These are phyloP conservation scores for Eristalis pertinax DNA, from an alignment of 2,888 invertebrate genomes.

Conservation along the genomic window DNA sequence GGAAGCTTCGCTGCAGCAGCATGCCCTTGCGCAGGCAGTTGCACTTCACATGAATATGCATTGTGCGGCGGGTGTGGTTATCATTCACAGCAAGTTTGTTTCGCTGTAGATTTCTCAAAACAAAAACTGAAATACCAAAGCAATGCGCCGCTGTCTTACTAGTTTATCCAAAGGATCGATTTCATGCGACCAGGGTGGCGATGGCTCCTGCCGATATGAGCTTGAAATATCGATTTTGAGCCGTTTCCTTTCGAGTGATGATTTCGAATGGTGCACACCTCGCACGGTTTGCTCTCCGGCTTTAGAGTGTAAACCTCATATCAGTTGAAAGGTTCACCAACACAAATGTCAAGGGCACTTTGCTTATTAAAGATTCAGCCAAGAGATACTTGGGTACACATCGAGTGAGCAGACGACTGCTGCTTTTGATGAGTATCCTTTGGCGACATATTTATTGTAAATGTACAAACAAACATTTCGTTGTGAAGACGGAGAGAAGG, in stretches of 20 bases:
- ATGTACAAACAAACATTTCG: not conserved
- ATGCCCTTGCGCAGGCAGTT: not conserved
- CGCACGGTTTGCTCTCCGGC: not conserved
- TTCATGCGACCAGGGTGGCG: not conserved
- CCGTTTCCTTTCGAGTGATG: not conserved
- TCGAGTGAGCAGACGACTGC: not conserved
- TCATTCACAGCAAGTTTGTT: not conserved
- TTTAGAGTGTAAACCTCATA: not conserved
- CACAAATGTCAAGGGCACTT: not conserved
- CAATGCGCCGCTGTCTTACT: not conserved
- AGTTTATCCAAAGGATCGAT: not conserved
- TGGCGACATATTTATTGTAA: not conserved
- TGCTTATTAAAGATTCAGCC: not conserved
- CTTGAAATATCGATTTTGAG: not conserved
- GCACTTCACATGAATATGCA: not conserved
- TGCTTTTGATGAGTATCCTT: not conserved
- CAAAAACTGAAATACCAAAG: not conserved
- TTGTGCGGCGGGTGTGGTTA: not conserved
- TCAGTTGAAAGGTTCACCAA: not conserved
- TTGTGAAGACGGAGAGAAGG: not conserved
- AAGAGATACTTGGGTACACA: not conserved
- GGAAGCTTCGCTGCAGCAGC: not conserved
- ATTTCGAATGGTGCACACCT: slow-evolving; percentile 1
- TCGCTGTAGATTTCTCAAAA: not conserved
- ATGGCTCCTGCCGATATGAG: not conserved